Evolutionary conservation across 1,140 invertebrate species (phyloP), one percentile per base, ranked within the genome.

Genomic region (Lordiphosa collinella): DNA sequence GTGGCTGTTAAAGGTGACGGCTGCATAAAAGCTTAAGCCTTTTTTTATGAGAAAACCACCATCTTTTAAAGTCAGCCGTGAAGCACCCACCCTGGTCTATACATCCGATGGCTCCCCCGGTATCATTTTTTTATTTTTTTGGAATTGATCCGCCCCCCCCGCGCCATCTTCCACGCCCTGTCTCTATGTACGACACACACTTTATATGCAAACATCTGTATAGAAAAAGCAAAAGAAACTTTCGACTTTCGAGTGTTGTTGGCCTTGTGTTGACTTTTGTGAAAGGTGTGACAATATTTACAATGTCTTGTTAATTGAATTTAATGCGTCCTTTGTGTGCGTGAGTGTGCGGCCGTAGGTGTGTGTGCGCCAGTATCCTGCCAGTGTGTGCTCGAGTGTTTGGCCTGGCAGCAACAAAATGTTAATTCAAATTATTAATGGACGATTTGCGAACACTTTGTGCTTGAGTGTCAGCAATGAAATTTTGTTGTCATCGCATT

Each of bases 271-370:
- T 75, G 75, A 66, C 76, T 59, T 55, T 70, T 70, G 56, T 67
- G 60, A 64, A 75, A 82, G 76, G 71, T 80, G 76, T 70, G 60
- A 82, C 66, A 75, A 76, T 82, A 80, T 80, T 80, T 67, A 67
- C 71, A 76, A 75, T 51, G 53, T 18, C 50, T 57, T 66, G 40
- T 66, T 80, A 75, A 82, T 75, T 80, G 70, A 80, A 80, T 74
- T 69, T 69, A 80, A 76, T 72, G 67, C 58, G 67, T 47, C 37
- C 51, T 36, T 18, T 29, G 8, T 31, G 7, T n/a, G 12, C 35
- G 31, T 57, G 35, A 7, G 13, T 13, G 37, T 40, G 29, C 8
- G 29, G n/a, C 5, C 13, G 11, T 13, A 1, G 4, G 7, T 40
- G 41, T 10, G 35, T 57, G 34, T 8, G 10, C 6, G 5, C 18